A percentile compares a stretch with the other conserved stretches of the same genome.
These are phyloP conservation scores for Parotocinclus haroldoi DNA, from an alignment of 2,797 vertebrate species.

Conservation along the genomic window DNA sequence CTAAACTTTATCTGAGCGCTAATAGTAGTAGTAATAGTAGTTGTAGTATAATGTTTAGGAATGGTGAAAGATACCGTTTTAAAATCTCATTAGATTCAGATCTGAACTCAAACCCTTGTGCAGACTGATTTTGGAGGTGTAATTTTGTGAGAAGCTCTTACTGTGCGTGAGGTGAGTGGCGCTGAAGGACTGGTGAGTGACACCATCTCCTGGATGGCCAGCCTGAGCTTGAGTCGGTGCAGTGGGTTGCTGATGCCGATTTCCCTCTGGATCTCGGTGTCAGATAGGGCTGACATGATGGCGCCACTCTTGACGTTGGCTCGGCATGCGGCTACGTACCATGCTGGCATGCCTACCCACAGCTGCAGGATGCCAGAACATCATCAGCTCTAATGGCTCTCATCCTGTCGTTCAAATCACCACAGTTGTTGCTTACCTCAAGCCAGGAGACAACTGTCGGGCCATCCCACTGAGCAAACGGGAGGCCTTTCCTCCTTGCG, in stretches of 20 bases:
- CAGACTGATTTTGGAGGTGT: too few relatives aligned
- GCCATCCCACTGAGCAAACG: conserved; percentile 95
- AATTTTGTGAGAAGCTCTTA: conserved; percentile 50
- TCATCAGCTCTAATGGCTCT: conserved; percentile 4
- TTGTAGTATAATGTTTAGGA: too few relatives aligned
- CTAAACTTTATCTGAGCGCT: too few relatives aligned
- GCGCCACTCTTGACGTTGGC: conserved; percentile 96
- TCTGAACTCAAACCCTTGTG: too few relatives aligned
- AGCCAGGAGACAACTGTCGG: conserved; percentile 95
- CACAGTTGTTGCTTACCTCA: conserved; percentile 76
- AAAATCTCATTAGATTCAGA: too few relatives aligned
- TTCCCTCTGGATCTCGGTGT: conserved; percentile 95
- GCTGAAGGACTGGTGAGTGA: conserved; percentile 94
- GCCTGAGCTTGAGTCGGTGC: conserved; percentile 88
- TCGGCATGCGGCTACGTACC: conserved; percentile 94
- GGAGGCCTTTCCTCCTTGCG: conserved; percentile 86
- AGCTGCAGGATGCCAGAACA: conserved; percentile 68
- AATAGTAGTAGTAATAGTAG: too few relatives aligned
- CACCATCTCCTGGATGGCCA: conserved; percentile 98
- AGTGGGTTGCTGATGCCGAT: conserved; percentile 95
- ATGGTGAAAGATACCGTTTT: too few relatives aligned
- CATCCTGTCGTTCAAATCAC: neutral
- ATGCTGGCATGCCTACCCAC: conserved; percentile 97
- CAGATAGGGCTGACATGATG: conserved; percentile 94
- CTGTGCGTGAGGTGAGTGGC: conserved; percentile 90